A percentile compares a stretch with the other conserved stretches of the same genome.
phyloP scores from a whole-genome alignment of 2,888 invertebrate species.

The Ophioninae sp. region DNA sequence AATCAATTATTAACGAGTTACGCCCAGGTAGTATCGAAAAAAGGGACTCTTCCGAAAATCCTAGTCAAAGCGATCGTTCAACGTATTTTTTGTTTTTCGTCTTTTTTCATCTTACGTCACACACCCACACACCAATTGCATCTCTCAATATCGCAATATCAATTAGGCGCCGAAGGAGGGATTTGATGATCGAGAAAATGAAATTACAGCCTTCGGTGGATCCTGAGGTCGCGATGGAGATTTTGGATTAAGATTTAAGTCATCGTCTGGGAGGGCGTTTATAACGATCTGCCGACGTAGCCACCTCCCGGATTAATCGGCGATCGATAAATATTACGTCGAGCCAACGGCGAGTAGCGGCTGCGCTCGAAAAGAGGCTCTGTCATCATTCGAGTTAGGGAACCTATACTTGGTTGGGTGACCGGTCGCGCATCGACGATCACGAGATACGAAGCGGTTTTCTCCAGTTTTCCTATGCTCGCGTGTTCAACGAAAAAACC shows the following conservation, averaged over 20 bases:
- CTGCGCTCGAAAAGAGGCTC: background rate
- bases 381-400: background rate
- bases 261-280: slow-evolving; percentile 48
- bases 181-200: slow-evolving; percentile 34
- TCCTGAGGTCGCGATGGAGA: slow-evolving; percentile 41
- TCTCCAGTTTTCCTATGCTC: background rate
- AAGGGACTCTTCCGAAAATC: slow-evolving; percentile 29
- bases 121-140: slow-evolving; percentile 12
- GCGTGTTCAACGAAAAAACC: background rate
- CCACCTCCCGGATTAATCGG: slow-evolving; percentile 43
- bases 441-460: background rate
- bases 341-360: background rate
- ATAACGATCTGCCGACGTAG: slow-evolving; percentile 54
- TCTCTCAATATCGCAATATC: slow-evolving; percentile 57
- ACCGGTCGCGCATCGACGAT: background rate
- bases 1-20: slow-evolving; percentile 70
- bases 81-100: slow-evolving; percentile 22
- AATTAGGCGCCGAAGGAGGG: slow-evolving; percentile 40
- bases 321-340: slow-evolving; percentile 35
- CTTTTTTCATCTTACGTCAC: slow-evolving; percentile 7
- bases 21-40: slow-evolving; percentile 55
- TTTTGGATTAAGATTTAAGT: slow-evolving; percentile 60
- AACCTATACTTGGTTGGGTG: background rate
- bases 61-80: slow-evolving; percentile 31
- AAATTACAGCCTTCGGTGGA: slow-evolving; percentile 52